These are phyloP conservation scores for Labeo rohita DNA, from an alignment of 2,113 vertebrate genomes.

Conservation along the genomic window DNA sequence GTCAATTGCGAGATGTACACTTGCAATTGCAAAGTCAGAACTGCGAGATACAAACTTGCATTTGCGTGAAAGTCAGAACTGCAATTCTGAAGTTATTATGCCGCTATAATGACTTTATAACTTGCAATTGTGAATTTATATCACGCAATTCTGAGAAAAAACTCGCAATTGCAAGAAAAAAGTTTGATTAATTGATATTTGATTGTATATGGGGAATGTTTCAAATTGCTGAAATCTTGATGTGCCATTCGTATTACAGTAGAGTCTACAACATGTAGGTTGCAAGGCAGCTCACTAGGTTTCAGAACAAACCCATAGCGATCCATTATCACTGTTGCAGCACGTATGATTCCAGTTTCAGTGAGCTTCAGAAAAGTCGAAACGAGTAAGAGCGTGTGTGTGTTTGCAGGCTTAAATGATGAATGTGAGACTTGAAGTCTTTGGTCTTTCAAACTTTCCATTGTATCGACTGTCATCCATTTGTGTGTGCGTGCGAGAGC, in stretches of 20 bases:
- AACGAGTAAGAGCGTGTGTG: conserved; percentile 15
- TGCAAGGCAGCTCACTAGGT: not conserved
- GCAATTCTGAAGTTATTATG: no score
- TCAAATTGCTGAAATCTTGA: not conserved
- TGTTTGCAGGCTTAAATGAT: conserved; percentile 40
- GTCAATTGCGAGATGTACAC: no score
- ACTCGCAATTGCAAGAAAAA: no score
- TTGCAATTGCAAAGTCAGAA: no score
- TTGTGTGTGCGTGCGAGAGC: conserved; percentile 28
- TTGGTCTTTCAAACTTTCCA: conserved; percentile 44
- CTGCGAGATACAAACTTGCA: no score
- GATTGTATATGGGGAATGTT: not conserved
- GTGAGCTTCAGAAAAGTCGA: not conserved
- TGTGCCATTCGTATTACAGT: not conserved
- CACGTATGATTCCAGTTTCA: not conserved
- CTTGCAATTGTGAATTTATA: no score
- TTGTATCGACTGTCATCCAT: conserved; percentile 46
- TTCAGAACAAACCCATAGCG: not conserved
- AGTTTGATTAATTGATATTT: not conserved
- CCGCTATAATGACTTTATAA: no score
- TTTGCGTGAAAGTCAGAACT: no score
- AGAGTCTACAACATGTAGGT: not conserved
- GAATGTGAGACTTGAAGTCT: conserved; percentile 32
- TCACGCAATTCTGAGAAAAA: no score
- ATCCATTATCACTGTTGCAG: conserved; percentile 11